Evolutionary conservation across 2,888 invertebrate genomes (phyloP).

Genomic region (Xanthia icteritia): DNA sequence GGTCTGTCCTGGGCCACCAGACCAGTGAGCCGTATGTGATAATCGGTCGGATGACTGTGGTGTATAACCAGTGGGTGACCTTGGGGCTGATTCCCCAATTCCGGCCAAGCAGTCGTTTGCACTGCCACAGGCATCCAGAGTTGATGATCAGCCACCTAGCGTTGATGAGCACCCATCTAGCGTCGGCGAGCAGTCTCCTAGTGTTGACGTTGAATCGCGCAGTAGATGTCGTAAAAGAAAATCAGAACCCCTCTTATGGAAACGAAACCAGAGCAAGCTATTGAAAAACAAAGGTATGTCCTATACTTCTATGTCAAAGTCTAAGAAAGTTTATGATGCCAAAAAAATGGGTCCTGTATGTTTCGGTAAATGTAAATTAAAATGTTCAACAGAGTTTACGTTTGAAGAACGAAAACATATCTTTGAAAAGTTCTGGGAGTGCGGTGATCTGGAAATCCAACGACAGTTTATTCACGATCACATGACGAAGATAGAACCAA

Average conservation of each 20-base stretch:
- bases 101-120: too few relatives aligned
- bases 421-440: conserved; percentile 18
- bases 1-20: too few relatives aligned
- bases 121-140: too few relatives aligned
- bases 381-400: conserved; percentile 26
- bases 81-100: too few relatives aligned
- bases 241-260: conserved; percentile 18
- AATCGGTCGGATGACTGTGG: too few relatives aligned
- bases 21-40: too few relatives aligned
- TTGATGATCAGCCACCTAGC: conserved; percentile 22
- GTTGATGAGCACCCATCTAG: conserved; percentile 20
- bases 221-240: conserved; percentile 18
- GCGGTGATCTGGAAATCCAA: conserved; percentile 19
- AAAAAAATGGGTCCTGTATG: conserved; percentile 26
- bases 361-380: conserved; percentile 23
- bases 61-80: too few relatives aligned
- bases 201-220: conserved; percentile 12
- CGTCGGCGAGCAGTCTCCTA: conserved; percentile 18
- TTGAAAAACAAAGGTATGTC: conserved; percentile 12
- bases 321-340: conserved; percentile 11
- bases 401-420: conserved; percentile 19
- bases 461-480: conserved; percentile 19
- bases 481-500: conserved; percentile 30
- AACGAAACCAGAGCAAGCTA: conserved; percentile 14
- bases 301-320: conserved; percentile 9